Base-by-base conservation (phyloP, 2,888 invertebrate genomes). In the Willowsia nigromaculata region DNA sequence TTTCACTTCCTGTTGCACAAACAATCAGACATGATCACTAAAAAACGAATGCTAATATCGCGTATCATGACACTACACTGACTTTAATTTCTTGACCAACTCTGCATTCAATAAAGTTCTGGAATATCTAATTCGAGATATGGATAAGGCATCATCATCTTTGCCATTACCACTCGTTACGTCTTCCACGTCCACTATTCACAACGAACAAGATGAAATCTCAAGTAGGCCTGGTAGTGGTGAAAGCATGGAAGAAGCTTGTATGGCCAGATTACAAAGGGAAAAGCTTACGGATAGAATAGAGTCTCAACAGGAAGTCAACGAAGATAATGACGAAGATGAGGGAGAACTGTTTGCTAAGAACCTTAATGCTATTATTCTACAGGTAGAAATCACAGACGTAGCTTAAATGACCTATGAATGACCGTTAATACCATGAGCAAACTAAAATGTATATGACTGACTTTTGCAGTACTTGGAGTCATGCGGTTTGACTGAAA, bases 381-480 rank as follows among this genome's bases (percentile, higher is more conserved):
- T 90, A 11, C 91, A 91, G 84, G 91, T 91, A 30, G 18, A 6
- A 15, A 62, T 65, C 2, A 15, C 2, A 47, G 47, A 47, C 40
- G 9, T 40, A 47, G 5, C 6, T 47, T 13, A 15, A 47, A 47
- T 47, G n/a, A n/a, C n/a, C n/a, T n/a, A n/a, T n/a, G n/a, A n/a
- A 47, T 47, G 47, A 47, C 13, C 11, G 11, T 13, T 47, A 47
- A 2, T 2, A 13, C 9, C 11, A 47, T 47, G 13, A 2, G 15
- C 15, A 15, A 13, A 7, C 15, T n/a, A 50, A 5, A 4, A 18
- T 18, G 18, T 30, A 30, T 15, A 65, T 30, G 1, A 65, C 15
- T 2, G 11, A 3, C 11, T 5, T 37, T 15, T 84, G 15, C n/a
- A 93, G 91, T 93, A 92, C 74, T 62, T 93, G 56, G 91, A 93